Percentiles rank a stretch among this genome's conserved stretches.
phyloP scores from a whole-genome alignment of 1,140 invertebrate genomes.

The Colletes latitarsis region DNA sequence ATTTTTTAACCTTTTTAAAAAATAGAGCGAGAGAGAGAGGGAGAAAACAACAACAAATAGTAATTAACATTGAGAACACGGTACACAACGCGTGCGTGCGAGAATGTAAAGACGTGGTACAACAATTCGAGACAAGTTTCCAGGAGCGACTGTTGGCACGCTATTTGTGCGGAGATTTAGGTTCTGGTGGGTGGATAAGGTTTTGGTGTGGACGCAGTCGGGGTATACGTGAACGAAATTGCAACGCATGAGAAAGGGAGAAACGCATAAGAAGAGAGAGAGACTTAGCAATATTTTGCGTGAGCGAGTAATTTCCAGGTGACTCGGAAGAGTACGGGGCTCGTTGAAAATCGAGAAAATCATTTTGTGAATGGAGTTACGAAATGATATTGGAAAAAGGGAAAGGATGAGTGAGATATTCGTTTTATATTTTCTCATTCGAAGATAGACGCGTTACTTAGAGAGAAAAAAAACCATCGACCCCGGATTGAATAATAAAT shows the following conservation, averaged over 20 bases:
- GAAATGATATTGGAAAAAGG: not conserved
- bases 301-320: constrained; percentile 50
- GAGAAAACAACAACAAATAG: constrained; percentile 35
- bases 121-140: constrained; percentile 2
- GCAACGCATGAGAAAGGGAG: constrained; percentile 20
- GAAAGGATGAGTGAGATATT: not conserved
- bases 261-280: constrained; percentile 6
- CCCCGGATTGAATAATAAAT: not conserved
- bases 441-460: constrained; percentile 7
- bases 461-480: not conserved
- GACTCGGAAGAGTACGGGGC: constrained; percentile 54
- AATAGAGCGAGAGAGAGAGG: too few species aligned
- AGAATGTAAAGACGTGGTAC: constrained; percentile 22
- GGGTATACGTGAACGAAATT: constrained; percentile 33
- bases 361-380: constrained; percentile 18
- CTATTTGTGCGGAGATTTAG: constrained; percentile 37
- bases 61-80: constrained; percentile 32
- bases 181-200: constrained; percentile 41
- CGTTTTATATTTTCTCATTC: constrained; percentile 57
- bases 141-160: constrained; percentile 34
- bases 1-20: constrained; percentile 63
- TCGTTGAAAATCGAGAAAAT: constrained; percentile 46
- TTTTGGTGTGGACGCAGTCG: constrained; percentile 8
- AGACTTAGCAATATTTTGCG: constrained; percentile 48
- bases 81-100: not conserved